Evolutionary conservation across 2,797 vertebrate species (phyloP).

Genomic region (Onychomys arenicola): DNA sequence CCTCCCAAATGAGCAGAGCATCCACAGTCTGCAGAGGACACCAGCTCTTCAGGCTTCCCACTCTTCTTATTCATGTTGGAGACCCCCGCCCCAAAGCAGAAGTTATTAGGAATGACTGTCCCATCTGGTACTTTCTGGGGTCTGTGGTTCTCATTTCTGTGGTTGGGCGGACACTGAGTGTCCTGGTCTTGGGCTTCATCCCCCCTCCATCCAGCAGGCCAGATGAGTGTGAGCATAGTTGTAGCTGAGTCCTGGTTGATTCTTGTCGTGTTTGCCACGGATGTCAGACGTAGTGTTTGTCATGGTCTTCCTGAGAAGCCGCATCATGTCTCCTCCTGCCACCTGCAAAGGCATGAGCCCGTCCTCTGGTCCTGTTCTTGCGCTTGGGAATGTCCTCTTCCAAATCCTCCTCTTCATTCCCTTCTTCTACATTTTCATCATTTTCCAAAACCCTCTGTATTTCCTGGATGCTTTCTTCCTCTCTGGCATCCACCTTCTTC

Average conservation of each 20-base stretch:
- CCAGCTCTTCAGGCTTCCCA: constrained; percentile 96
- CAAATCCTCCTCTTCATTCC: constrained; percentile 96
- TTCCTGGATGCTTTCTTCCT: constrained; percentile 96
- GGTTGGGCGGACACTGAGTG: constrained; percentile 91
- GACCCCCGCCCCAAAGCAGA: constrained; percentile 98
- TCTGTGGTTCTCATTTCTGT: constrained; percentile 95
- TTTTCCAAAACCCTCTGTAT: constrained; percentile 99
- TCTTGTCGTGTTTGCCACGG: constrained; percentile 99
- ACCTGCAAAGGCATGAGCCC: constrained; percentile 94
- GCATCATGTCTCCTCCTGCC: constrained; percentile 94
- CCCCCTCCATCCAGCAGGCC: constrained; percentile 96
- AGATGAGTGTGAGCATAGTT: constrained; percentile 98
- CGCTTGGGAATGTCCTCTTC: constrained; percentile 97
- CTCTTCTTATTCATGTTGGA: constrained; percentile 98
- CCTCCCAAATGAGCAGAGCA: constrained; percentile 95
- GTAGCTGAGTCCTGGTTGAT: constrained; percentile 98
- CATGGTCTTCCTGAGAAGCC: constrained; percentile 93
- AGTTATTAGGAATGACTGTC: constrained; percentile 97
- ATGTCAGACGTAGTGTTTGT: constrained; percentile 99
- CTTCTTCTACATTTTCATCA: constrained; percentile 97
- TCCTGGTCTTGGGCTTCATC: constrained; percentile 95
- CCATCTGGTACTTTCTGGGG: constrained; percentile 97
- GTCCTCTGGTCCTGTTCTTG: constrained; percentile 97
- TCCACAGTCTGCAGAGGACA: constrained; percentile 98
- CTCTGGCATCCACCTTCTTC: constrained; percentile 94